Base-by-base conservation (phyloP, 1,140 invertebrate species). In the Atta cephalotes region DNA sequence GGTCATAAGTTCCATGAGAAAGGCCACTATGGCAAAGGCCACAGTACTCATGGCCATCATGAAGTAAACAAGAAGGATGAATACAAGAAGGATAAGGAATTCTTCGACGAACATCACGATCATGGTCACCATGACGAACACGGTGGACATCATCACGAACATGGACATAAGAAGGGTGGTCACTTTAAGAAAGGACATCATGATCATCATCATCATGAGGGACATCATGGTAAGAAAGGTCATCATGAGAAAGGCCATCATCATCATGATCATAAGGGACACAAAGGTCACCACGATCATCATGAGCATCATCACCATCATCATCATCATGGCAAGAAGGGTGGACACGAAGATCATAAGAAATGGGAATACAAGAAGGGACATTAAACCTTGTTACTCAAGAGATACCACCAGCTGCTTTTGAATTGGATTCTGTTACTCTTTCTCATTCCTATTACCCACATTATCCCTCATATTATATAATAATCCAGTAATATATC, bases 51-150 rank as follows among this genome's bases (percentile, higher is more conserved):
- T 92, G 97, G 97, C 25, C 92, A 94, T 28, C 97, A 97, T 91
- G 96, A 97, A 87, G 95, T 97, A 2, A 96, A 97, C 92, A 97
- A 97, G 89, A 93, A 97, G 79, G 97, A 97, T 93, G 97, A 97
- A 91, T 97, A 95, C 93, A 97, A 97, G 91, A 97, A 97, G 90
- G 96, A 97, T 81, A 97, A 97, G 84, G 96, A 97, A 28, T 97
- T 97, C 93, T 97, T 97, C 93, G 97, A 98, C 92, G 98, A 98
- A 91, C 97, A 97, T 90, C 97, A 98, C 93, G 97, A 98, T 90
- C 97, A 97, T 80, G 97, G 97, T 78, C 97, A 97, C 92, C 96
- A 97, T 92, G 98, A 98, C 89, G 96, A 97, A 86, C 97, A 98
- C 92, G 97, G 96, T 7, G 97, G 97, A 0, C 96, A 97, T 88